Evolutionary conservation across 2,113 vertebrate genomes (phyloP).

Genomic region (Herpailurus yagouaroundi): DNA sequence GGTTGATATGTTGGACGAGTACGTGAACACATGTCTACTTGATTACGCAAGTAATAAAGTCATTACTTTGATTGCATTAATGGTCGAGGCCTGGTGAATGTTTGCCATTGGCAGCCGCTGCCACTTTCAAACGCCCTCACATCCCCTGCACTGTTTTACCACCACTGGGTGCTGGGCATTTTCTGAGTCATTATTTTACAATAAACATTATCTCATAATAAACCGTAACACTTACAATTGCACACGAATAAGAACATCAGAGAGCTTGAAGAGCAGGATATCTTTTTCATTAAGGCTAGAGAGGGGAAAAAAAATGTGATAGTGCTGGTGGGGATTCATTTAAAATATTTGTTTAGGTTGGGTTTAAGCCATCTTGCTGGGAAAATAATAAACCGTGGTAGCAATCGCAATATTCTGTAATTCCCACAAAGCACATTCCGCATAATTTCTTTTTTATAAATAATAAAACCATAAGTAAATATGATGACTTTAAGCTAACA

Average conservation of each 20-base stretch:
- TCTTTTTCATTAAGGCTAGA: constrained; percentile 45
- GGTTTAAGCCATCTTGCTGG: constrained; percentile 55
- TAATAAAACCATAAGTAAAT: constrained; percentile 71
- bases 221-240: constrained; percentile 24
- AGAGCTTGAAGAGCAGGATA: not conserved
- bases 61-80: not conserved
- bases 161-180: not conserved
- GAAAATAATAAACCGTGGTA: constrained; percentile 69
- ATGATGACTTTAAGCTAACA: constrained; percentile 48
- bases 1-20: not conserved
- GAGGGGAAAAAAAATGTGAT: not conserved
- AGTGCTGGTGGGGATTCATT: constrained; percentile 59
- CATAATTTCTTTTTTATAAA: constrained; percentile 69
- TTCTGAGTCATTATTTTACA: constrained; percentile 43
- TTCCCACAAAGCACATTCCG: constrained; percentile 65
- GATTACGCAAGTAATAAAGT: not conserved
- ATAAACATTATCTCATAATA: constrained; percentile 14
- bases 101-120: not conserved
- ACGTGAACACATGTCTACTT: not conserved
- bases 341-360: constrained; percentile 62
- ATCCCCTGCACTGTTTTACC: not conserved
- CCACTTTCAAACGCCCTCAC: not conserved
- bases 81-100: not conserved
- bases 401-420: constrained; percentile 53
- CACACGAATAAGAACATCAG: not conserved